Evolutionary conservation across 2,797 vertebrate species (phyloP), one percentile per base, ranked within the genome.

Genomic region (Buceros bicornis): DNA sequence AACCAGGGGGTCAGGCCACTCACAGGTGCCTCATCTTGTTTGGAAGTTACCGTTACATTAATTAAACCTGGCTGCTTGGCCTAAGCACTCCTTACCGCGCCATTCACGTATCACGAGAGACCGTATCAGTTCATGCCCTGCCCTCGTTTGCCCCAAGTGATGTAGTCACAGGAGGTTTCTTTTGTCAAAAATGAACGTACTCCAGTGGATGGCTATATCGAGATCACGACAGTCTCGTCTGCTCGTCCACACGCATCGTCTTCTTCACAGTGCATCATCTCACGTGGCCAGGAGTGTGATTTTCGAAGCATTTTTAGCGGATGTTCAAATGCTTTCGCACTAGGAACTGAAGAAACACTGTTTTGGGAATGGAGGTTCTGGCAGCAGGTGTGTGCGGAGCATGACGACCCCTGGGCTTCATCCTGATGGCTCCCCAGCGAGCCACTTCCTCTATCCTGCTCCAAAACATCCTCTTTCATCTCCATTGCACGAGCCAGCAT

Each of bases 401-500:
- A 48, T 8, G 1, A 5, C 4, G 31, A 40, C 5, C 51, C 48
- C 45, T 31, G 26, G 35, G 86, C 54, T 60, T 82, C 18, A 2
- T 48, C 21, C 19, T 65, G 53, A 35, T 4, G 2, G 4, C 9
- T 57, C 61, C 29, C 51, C 31, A 66, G 21, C 22, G 19, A 6
- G 35, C 24, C 25, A 7, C 50, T 69, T 45, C 83, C 94, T 43
- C 50, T 72, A 5, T 56, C 90, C 14, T 76, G 47, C 29, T 84
- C 97, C 72, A 97, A 80, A 47, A 95, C 94, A 37, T 78, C 97
- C 80, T 98, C 98, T 87, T 98, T 98, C 48, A 97, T 97, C 95
- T 99, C 98, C 25, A 98, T 93, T 6, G 97, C 98, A 26, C 97
- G 98, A 16, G 99, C 99, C 47, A 99, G 97, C 99, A 99, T 99